Evolutionary conservation across 2,113 vertebrate species (phyloP).

Genomic region (Elephas maximus): DNA sequence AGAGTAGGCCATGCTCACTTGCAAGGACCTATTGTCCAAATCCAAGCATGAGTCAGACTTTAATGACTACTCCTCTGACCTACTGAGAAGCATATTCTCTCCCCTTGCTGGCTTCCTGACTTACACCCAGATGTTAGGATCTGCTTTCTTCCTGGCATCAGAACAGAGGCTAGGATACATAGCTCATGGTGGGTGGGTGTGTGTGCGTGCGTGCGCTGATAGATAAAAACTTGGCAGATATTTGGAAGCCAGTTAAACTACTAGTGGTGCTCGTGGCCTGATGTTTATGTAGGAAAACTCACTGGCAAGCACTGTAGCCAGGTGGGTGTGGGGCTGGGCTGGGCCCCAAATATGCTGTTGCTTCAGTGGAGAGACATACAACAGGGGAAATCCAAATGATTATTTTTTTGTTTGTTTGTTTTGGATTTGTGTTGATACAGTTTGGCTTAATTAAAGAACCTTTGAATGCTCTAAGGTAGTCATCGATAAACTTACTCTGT

Average conservation of each 20-base stretch:
- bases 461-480: background rate
- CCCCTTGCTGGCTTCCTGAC: background rate
- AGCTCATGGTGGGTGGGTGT: no score
- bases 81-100: background rate
- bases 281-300: background rate
- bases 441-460: background rate
- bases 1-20: fast-evolving
- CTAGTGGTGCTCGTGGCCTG: background rate
- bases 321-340: background rate
- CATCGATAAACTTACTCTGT: background rate
- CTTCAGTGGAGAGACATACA: background rate
- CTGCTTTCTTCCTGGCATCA: background rate
- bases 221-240: background rate
- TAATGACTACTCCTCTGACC: background rate
- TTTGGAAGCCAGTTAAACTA: background rate
- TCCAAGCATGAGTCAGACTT: background rate
- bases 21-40: background rate
- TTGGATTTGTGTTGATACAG: background rate
- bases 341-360: fast-evolving
- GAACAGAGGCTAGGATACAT: background rate
- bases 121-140: background rate
- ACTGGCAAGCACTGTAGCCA: background rate
- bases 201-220: background rate
- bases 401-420: background rate
- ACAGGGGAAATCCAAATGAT: background rate